Conservation (phyloP, 2,113 vertebrate genomes). For the Sprattus sprattus region DNA sequence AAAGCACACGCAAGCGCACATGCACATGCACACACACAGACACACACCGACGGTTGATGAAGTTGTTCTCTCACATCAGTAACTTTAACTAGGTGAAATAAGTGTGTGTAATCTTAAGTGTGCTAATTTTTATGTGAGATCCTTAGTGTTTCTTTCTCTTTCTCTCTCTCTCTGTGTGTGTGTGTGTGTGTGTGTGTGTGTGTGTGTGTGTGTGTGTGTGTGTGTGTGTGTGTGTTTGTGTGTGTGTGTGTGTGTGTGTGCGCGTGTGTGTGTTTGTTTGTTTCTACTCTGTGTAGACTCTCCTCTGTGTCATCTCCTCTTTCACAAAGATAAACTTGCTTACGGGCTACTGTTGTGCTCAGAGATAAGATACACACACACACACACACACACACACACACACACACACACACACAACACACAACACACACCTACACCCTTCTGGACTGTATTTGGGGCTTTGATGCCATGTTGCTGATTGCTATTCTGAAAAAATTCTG, state of each 20-base stretch:
- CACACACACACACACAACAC: conserved; percentile 5
- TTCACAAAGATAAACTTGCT: conserved; percentile 41
- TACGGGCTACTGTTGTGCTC: conserved; percentile 26
- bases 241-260: not conserved
- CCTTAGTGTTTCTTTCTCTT: not conserved
- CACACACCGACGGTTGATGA: not conserved
- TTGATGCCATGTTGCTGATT: conserved; percentile 20
- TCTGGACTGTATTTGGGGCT: conserved; percentile 17
- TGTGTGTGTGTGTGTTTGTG: not conserved
- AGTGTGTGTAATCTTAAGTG: not conserved
- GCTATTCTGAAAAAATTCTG: conserved; percentile 26
- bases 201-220: too few species aligned
- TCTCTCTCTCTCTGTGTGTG: not conserved
- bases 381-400: not conserved
- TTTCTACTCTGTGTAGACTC: conserved; percentile 33
- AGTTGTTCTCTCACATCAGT: not conserved
- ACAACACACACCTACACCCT: not conserved
- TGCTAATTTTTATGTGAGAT: not conserved
- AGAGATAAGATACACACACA: conserved; percentile 25
- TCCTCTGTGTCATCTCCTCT: conserved; percentile 31
- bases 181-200: not conserved
- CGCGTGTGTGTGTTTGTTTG: conserved; percentile 6
- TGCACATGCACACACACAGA: not conserved
- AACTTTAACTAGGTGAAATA: not conserved
- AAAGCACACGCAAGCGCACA: not conserved